These are phyloP conservation scores for Pagetopsis macropterus DNA, from an alignment of 2,797 vertebrate genomes.

Conservation along the genomic window DNA sequence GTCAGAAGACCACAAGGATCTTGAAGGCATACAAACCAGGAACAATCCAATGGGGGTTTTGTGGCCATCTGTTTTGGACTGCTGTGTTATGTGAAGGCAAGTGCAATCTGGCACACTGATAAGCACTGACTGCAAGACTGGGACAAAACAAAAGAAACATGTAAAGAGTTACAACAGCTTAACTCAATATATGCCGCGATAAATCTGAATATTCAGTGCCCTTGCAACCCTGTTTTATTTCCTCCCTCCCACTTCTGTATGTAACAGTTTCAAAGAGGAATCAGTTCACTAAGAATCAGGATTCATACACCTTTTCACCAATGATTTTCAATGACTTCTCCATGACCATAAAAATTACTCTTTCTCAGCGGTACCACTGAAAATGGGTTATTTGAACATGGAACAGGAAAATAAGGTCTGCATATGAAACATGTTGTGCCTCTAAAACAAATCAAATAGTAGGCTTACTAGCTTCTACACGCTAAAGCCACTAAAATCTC, in stretches of 20 bases:
- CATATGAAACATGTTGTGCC: too few species aligned
- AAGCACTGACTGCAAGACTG: constrained; percentile 58
- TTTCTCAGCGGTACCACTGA: too few species aligned
- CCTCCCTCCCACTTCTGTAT: background rate
- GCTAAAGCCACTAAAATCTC: too few species aligned
- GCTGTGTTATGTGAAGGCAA: constrained; percentile 58
- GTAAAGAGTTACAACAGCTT: constrained; percentile 4
- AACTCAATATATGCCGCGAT: background rate
- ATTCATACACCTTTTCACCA: too few species aligned
- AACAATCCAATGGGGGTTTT: constrained; percentile 58
- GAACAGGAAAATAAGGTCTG: too few species aligned
- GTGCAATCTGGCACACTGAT: constrained; percentile 58
- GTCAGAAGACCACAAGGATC: background rate
- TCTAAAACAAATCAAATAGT: too few species aligned
- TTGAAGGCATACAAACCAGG: constrained; percentile 71
- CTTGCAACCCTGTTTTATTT: background rate
- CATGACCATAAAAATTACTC: too few species aligned
- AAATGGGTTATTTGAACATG: too few species aligned
- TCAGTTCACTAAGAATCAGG: background rate
- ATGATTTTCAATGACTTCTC: too few species aligned
- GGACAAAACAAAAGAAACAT: constrained; percentile 23
- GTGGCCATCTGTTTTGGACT: constrained; percentile 60
- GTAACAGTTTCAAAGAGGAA: background rate
- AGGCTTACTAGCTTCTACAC: too few species aligned
- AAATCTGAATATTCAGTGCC: background rate